These are phyloP conservation scores for Drymodes brunneopygia DNA, from an alignment of 2,113 vertebrate species.

Conservation along the genomic window DNA sequence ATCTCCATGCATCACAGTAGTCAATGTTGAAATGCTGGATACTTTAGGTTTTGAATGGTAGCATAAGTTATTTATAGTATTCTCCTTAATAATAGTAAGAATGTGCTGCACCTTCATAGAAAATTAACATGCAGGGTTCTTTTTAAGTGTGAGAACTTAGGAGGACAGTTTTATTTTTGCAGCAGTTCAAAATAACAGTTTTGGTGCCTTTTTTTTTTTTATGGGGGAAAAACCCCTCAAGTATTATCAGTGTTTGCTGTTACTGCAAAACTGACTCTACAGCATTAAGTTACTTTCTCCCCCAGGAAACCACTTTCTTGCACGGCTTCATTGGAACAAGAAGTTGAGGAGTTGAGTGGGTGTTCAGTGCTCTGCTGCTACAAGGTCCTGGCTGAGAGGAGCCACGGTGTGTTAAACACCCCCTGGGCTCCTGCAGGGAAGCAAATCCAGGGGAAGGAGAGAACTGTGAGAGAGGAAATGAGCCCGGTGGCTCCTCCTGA, in stretches of 20 bases:
- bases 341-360: background rate
- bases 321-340: background rate
- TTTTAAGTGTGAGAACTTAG: background rate
- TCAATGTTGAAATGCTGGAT: background rate
- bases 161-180: background rate
- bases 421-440: background rate
- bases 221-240: background rate
- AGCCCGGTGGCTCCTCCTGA: background rate
- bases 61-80: background rate
- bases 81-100: background rate
- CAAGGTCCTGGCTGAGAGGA: background rate
- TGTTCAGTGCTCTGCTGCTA: background rate
- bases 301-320: background rate
- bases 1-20: background rate
- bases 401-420: background rate
- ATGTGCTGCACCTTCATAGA: background rate
- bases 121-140: background rate
- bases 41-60: background rate
- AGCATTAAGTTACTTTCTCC: background rate
- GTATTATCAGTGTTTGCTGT: background rate
- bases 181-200: background rate
- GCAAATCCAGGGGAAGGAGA: background rate
- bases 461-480: background rate
- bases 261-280: background rate
- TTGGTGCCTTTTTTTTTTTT: background rate